Percentiles rank a stretch among this genome's conserved stretches.
These are phyloP conservation scores for Lysandra bellargus DNA, from an alignment of 2,888 invertebrate genomes.

Conservation along the genomic window DNA sequence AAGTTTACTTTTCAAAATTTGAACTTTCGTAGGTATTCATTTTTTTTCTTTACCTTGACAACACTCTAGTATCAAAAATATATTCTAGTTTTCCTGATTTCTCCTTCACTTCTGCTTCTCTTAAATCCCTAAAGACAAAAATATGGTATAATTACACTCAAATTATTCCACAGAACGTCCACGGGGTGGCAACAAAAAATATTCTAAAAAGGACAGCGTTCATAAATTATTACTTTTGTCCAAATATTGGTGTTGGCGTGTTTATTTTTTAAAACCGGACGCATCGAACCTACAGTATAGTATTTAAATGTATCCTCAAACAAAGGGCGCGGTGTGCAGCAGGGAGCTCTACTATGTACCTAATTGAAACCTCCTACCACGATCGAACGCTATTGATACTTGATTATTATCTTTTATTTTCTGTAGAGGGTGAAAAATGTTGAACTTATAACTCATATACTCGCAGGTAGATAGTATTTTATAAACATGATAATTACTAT, in stretches of 20 bases:
- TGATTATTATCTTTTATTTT: slow-evolving; percentile 35
- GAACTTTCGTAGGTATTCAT: too few species aligned
- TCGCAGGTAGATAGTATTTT: not conserved
- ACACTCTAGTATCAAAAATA: too few species aligned
- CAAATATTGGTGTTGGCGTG: slow-evolving; percentile 61
- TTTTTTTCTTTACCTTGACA: too few species aligned
- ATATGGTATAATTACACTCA: slow-evolving; percentile 13
- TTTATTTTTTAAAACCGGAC: slow-evolving; percentile 64
- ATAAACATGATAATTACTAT: not conserved
- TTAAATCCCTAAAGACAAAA: not conserved
- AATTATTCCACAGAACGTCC: slow-evolving; percentile 27
- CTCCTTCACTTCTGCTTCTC: not conserved
- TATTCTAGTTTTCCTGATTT: too few species aligned
- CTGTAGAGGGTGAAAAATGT: not conserved
- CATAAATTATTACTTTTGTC: slow-evolving; percentile 64
- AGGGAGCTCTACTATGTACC: slow-evolving; percentile 67
- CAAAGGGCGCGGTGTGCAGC: slow-evolving; percentile 65
- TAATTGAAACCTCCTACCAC: slow-evolving; percentile 66
- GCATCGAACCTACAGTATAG: slow-evolving; percentile 58
- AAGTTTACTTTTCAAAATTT: too few species aligned
- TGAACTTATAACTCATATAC: not conserved
- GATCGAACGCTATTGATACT: slow-evolving; percentile 55
- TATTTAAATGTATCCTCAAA: slow-evolving; percentile 78
- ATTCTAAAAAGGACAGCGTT: slow-evolving; percentile 51
- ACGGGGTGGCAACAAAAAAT: slow-evolving; percentile 43